These are phyloP conservation scores for Enteromius thamalakanensis DNA, from an alignment of 2,797 vertebrate species.

Conservation along the genomic window DNA sequence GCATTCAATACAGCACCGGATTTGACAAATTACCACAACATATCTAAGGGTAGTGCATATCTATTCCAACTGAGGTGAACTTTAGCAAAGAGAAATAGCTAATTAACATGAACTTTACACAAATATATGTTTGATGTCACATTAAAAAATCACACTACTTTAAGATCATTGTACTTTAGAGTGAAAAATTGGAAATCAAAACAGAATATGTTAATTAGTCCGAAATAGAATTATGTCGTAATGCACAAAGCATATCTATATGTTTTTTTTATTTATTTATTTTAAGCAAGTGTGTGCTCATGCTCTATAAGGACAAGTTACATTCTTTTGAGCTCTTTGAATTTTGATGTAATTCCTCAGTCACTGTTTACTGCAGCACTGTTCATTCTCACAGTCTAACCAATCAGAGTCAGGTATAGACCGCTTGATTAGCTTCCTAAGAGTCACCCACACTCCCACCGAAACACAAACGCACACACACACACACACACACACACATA, in stretches of 20 bases:
- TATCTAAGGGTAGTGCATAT: conserved; percentile 79
- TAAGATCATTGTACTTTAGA: background rate
- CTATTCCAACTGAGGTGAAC: conserved; percentile 89
- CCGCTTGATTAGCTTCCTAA: conserved; percentile 76
- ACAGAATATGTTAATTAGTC: background rate
- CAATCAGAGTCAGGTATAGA: conserved; percentile 79
- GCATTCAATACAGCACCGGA: conserved; percentile 67
- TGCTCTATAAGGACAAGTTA: conserved; percentile 64
- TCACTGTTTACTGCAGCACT: conserved; percentile 74
- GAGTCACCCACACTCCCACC: conserved; percentile 62
- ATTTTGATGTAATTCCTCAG: conserved; percentile 76
- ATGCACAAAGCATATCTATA: conserved; percentile 56
- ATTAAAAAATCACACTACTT: conserved; percentile 73
- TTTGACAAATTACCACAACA: conserved; percentile 83
- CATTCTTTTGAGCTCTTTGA: conserved; percentile 68
- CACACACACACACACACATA: conserved; percentile 32
- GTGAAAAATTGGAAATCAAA: background rate
- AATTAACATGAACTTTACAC: conserved; percentile 83
- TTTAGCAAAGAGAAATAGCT: conserved; percentile 83
- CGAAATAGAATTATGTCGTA: background rate
- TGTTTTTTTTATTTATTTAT: too few relatives aligned
- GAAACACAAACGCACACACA: conserved; percentile 23
- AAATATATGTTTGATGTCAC: conserved; percentile 73
- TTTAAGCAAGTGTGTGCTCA: conserved; percentile 37
- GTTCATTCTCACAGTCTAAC: conserved; percentile 75